Conservation (phyloP, 2,888 invertebrate species). For the Eristalis intricaria region DNA sequence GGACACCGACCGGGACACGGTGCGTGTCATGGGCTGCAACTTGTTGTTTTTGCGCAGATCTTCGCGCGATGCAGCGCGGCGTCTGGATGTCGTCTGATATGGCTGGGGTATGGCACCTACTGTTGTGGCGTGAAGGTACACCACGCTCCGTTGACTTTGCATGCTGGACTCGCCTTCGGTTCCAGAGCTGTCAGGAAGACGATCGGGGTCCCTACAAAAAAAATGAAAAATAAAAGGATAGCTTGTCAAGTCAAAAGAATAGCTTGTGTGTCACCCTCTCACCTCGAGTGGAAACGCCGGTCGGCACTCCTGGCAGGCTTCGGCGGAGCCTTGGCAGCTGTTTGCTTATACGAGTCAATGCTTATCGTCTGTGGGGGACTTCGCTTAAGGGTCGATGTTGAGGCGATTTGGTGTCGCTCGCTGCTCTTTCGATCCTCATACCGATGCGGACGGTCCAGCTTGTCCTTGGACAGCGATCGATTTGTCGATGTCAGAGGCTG, state of each 20-base stretch:
- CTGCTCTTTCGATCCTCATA: conserved; percentile 76
- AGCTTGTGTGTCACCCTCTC: not conserved
- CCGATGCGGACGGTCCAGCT: conserved; percentile 74
- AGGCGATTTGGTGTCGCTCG: conserved; percentile 73
- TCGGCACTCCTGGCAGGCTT: conserved; percentile 81
- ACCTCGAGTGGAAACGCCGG: conserved; percentile 76
- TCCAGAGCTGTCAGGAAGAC: conserved; percentile 82
- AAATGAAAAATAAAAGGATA: not conserved
- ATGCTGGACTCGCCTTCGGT: conserved; percentile 90
- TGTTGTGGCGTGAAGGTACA: conserved; percentile 93
- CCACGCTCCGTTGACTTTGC: conserved; percentile 91
- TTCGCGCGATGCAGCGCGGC: conserved; percentile 87
- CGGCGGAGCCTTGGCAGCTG: conserved; percentile 77
- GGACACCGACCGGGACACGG: conserved; percentile 90
- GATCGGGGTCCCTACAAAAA: conserved; percentile 77
- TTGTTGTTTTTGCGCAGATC: conserved; percentile 84
- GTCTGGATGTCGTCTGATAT: conserved; percentile 83
- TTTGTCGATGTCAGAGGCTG: conserved; percentile 67
- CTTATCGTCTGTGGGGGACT: conserved; percentile 60
- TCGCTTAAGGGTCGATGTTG: conserved; percentile 69
- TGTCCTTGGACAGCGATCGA: conserved; percentile 75
- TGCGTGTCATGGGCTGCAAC: conserved; percentile 84
- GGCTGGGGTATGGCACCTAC: conserved; percentile 93
- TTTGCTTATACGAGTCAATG: conserved; percentile 71
- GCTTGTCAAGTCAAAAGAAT: not conserved